Evolutionary conservation across 2,888 invertebrate species (phyloP), one percentile per base, ranked within the genome.

Genomic region (Epinotia bilunana): DNA sequence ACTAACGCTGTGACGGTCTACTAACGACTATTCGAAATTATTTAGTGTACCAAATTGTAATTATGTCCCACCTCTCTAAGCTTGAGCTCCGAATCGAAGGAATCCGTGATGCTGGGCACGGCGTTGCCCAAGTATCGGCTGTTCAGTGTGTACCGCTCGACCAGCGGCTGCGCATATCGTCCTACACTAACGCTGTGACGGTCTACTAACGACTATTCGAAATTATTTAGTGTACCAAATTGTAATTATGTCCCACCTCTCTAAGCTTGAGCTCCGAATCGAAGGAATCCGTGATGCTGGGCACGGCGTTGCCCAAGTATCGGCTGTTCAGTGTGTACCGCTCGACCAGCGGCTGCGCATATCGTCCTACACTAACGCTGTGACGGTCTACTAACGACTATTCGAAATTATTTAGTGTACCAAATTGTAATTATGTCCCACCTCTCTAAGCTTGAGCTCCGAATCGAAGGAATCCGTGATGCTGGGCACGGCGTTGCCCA

Each of bases 311-410:
- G 13, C 98, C 98, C 63, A 99, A 92, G 78, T 96, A 96, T 16
- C 98, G 95, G 83, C 98, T 97, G 87, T 98, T 98, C 43, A 98
- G 90, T 0, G 97, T 96, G 88, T 98, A 99, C 72, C 97, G 95
- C 0, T 96, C 94, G 0, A 98, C 96, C 0, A 98, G 89, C 97
- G 95, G 63, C 95, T 92, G 23, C 98, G 95, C 7, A 98, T 96
- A 92, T 97, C 97, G 83, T 97, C 95, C 99, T 99, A 99, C 0
- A 97, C 96, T 20, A 20, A 20, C 20, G 20, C 20, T 20, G 20
- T 20, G 20, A 2, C 20, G 20, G 20, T 20, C 20, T 20, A 20
- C 20, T 20, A 20, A 20, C 20, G 20, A 20, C 20, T 20, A 20
- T 20, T 20, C 20, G 20, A 2, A 20, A 20, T 20, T 20, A 20